Evolutionary conservation across 2,888 invertebrate species (phyloP), one percentile per base, ranked within the genome.

Genomic region (Protodeltote pygarga): DNA sequence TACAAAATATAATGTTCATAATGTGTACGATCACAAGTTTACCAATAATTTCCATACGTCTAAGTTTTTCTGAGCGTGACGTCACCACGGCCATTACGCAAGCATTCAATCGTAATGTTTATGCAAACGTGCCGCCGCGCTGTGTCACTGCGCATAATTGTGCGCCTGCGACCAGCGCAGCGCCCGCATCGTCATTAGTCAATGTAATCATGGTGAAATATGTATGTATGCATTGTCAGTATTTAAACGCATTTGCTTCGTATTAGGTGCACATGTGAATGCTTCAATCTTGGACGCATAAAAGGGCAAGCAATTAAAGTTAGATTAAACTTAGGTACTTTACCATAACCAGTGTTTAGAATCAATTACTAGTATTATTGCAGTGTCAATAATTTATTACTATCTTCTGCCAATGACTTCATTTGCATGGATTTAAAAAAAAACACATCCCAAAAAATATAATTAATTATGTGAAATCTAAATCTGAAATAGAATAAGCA

Each of bases 81-180:
- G 49, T 49, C 49, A 53, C 24, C 35, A 23, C 14, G 10, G 23
- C 37, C 44, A 59, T 59, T 59, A 44, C 45, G 32, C 25, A 32
- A 38, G 49, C 54, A 57, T 57, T 46, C 49, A 46, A 63, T 62
- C 51, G 55, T 33, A 37, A 17, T 38, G 44, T 61, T 65, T 57
- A 63, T 70, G 67, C 62, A 63, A 70, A 69, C 49, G 28, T 23
- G 15, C 40, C 32, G 29, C 25, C 16, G 34, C 21, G 44, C 41
- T 48, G 40, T 25, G 29, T 47, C 39, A 51, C 17, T 50, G 46
- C 49, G 46, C 52, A 53, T 61, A 28, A 20, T 32, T 38, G 40
- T 27, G 40, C 46, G 38, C 50, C 46, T 45, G 32, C 21, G 16
- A 15, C 33, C 46, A 44, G 65, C 39, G 41, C 46, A 44, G 65